Base-by-base conservation (phyloP, 2,113 vertebrate species). In the Terrapene triunguis region DNA sequence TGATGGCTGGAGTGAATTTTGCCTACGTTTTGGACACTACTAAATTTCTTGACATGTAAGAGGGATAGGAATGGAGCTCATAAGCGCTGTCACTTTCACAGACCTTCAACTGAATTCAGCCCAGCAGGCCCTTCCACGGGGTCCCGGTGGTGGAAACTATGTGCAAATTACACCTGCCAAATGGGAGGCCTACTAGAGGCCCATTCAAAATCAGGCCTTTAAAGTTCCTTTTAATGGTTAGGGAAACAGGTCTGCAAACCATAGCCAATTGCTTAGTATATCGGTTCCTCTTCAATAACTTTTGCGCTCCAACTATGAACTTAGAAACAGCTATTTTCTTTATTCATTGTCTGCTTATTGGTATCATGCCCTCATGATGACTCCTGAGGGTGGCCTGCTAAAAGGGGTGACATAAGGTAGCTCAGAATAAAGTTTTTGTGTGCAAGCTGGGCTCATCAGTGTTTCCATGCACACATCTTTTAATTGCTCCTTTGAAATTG, bases 371-470 rank as follows among this genome's bases (percentile, higher is more conserved):
- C 95, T 98, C 84, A 19, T 92, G 95, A 95, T 98, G 97, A 97
- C 97, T 98, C 97, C 80, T 86, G 17, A 81, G 88, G 59, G 55
- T 92, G 79, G 80, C 74, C 89, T 94, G 74, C 97, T 98, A 95
- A 97, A 97, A 96, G 97, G 97, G 97, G 97, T 98, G 97, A 98
- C 92, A 97, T 97, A 98, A 98, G 97, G 97, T 98, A 97, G 97
- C 97, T 88, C 95, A 97, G 96, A 98, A 98, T 98, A 97, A 98
- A 96, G 97, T 96, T 98, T 98, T 97, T 97, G 97, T 98, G 96
- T 96, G 90, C 95, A 96, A 93, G 96, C 96, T 97, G 96, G 95
- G 85, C 97, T 98, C 97, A 97, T 98, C 97, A 97, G 96, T 97
- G 96, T n/a, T 50, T 95, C 95, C 94, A n/a, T 97, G 97, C 91